Percentiles rank a stretch among this genome's conserved stretches.
Conservation (phyloP, 2,888 invertebrate genomes). For the Scelioninae gen. 1 region DNA sequence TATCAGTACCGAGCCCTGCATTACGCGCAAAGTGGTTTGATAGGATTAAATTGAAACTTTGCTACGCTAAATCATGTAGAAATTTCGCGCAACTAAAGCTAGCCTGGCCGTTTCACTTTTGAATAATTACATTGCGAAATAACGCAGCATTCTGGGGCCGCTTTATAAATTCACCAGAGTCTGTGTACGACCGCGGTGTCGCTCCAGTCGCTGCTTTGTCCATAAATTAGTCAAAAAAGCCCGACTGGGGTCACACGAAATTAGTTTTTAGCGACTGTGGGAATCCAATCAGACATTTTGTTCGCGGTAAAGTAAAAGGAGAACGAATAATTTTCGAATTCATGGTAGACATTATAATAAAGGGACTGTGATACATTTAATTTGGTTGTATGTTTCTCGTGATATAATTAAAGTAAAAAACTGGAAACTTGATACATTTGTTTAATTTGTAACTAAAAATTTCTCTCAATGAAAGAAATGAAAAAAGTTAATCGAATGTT, state of each 20-base stretch:
- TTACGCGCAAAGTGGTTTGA: constrained; percentile 65
- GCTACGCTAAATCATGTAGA: constrained; percentile 67
- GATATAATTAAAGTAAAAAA: no score
- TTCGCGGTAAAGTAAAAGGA: background rate
- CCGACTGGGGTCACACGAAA: constrained; percentile 15
- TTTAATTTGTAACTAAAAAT: no score
- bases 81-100: constrained; percentile 63
- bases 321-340: background rate
- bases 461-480: no score
- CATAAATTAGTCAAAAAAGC: constrained; percentile 52
- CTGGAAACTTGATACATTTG: no score
- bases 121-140: constrained; percentile 65
- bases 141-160: constrained; percentile 45
- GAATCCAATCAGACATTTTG: constrained; percentile 40
- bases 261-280: constrained; percentile 39
- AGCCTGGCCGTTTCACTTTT: constrained; percentile 63
- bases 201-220: constrained; percentile 35
- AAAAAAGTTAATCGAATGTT: no score
- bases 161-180: constrained; percentile 40
- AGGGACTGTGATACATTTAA: constrained; percentile 10
- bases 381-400: background rate
- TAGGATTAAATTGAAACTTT: constrained; percentile 69
- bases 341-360: background rate
- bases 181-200: constrained; percentile 28
- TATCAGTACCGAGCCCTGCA: constrained; percentile 49